Percentiles rank a stretch among this genome's conserved stretches.
Conservation (phyloP, 92 coral and sea anemone species). For the Nematostella vectensis region DNA sequence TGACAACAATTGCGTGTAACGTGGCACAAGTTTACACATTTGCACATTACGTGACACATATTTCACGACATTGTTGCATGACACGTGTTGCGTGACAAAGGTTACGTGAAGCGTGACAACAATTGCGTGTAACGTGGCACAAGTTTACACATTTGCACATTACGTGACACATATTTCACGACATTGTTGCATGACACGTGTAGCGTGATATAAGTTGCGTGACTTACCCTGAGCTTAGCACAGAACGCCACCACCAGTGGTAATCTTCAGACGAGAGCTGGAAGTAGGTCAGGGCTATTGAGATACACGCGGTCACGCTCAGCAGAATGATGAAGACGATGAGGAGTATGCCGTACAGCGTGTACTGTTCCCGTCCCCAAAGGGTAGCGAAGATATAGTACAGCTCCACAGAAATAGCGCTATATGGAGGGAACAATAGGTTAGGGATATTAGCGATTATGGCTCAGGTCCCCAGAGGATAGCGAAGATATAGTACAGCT, state of each 20-base stretch:
- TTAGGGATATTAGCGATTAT: too few species aligned
- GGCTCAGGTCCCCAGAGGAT: conserved; percentile 99
- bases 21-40: too few species aligned
- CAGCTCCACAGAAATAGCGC: conserved; percentile 96
- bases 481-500: conserved; percentile 91
- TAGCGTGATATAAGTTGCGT: background rate
- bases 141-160: too few species aligned
- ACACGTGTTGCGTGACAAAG: too few species aligned
- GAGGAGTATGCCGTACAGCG: conserved; percentile 85
- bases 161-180: too few species aligned
- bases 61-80: too few species aligned
- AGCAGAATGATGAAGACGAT: conserved; percentile 83
- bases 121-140: too few species aligned
- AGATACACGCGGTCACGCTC: conserved; percentile 90
- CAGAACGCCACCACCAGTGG: conserved; percentile 99
- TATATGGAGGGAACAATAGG: too few species aligned
- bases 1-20: too few species aligned
- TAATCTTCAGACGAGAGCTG: conserved; percentile 94
- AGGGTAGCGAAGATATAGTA: conserved; percentile 93
- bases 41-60: too few species aligned
- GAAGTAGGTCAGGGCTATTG: conserved; percentile 94
- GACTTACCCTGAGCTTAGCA: conserved; percentile 87
- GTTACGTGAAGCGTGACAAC: too few species aligned
- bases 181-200: too few species aligned
- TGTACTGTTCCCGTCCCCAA: conserved; percentile 99